Percentiles rank a stretch among this genome's conserved stretches.
Evolutionary conservation across 2,797 vertebrate genomes (phyloP).

Genomic region (Acipenser oxyrinchus): DNA sequence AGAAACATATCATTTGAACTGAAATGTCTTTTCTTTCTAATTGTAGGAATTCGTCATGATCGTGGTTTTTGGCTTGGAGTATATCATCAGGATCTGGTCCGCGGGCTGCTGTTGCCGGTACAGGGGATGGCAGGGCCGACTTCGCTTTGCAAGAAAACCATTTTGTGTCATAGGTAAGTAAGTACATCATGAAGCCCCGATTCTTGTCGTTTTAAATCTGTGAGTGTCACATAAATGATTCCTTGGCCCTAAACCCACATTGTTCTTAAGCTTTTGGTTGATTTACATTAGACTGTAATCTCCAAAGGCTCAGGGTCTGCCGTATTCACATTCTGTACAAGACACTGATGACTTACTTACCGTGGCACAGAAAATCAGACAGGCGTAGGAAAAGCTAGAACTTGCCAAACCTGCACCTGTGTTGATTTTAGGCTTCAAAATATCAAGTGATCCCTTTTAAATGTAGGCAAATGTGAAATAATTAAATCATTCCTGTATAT

Average conservation of each 20-base stretch:
- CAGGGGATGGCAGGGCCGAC: constrained; percentile 88
- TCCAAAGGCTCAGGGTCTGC: background rate
- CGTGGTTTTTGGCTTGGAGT: constrained; percentile 92
- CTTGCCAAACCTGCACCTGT: too few relatives aligned
- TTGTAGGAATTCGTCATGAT: constrained; percentile 95
- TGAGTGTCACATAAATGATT: background rate
- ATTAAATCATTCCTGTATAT: too few relatives aligned
- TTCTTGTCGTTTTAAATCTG: background rate
- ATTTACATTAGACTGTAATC: background rate
- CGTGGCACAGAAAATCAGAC: too few relatives aligned
- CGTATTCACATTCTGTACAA: too few relatives aligned
- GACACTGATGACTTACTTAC: too few relatives aligned
- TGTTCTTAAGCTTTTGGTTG: background rate
- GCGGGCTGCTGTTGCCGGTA: constrained; percentile 95
- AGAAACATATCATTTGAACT: background rate
- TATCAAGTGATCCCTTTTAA: too few relatives aligned
- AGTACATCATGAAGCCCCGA: constrained; percentile 27
- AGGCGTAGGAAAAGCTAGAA: too few relatives aligned
- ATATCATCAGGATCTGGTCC: constrained; percentile 90
- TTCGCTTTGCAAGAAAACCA: constrained; percentile 87
- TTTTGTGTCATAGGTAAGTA: constrained; percentile 91
- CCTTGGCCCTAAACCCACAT: background rate
- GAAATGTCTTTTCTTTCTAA: constrained; percentile 23
- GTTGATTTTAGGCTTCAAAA: too few relatives aligned
- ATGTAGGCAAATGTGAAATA: too few relatives aligned